Percentiles rank a stretch among this genome's conserved stretches.
Conservation (phyloP, 2,888 invertebrate genomes). For the Apomyelois bistriatella region DNA sequence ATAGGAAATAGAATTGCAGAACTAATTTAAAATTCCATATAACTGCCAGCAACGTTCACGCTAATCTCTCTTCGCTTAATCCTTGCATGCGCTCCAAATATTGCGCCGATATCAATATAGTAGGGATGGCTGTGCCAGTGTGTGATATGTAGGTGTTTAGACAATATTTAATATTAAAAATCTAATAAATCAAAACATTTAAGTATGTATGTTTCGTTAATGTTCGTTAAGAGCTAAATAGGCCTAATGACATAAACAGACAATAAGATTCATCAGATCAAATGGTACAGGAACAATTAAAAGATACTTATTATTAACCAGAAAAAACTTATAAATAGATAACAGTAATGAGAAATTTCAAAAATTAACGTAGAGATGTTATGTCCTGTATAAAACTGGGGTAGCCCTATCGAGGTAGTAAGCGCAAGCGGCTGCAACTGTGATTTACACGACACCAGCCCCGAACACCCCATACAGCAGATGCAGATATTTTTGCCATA, state of each 20-base stretch:
- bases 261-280: too few relatives aligned
- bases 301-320: too few relatives aligned
- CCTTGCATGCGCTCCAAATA: constrained; percentile 1
- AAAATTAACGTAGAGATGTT: too few relatives aligned
- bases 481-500: constrained; percentile 52
- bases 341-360: too few relatives aligned
- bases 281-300: too few relatives aligned
- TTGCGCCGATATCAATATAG: constrained; percentile 5
- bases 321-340: too few relatives aligned
- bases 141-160: too few relatives aligned
- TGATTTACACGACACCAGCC: constrained; percentile 57
- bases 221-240: too few relatives aligned
- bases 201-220: too few relatives aligned
- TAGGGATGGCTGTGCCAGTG: not conserved
- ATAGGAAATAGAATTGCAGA: not conserved
- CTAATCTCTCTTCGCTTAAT: constrained; percentile 5
- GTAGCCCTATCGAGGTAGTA: constrained; percentile 17
- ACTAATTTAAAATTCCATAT: constrained; percentile 2
- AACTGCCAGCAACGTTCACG: not conserved
- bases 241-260: too few relatives aligned
- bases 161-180: too few relatives aligned
- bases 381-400: not conserved
- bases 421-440: constrained; percentile 38
- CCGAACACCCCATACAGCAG: constrained; percentile 49
- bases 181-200: too few relatives aligned